Base-by-base conservation (phyloP, 2,888 invertebrate genomes). In the Escarpia spicata region DNA sequence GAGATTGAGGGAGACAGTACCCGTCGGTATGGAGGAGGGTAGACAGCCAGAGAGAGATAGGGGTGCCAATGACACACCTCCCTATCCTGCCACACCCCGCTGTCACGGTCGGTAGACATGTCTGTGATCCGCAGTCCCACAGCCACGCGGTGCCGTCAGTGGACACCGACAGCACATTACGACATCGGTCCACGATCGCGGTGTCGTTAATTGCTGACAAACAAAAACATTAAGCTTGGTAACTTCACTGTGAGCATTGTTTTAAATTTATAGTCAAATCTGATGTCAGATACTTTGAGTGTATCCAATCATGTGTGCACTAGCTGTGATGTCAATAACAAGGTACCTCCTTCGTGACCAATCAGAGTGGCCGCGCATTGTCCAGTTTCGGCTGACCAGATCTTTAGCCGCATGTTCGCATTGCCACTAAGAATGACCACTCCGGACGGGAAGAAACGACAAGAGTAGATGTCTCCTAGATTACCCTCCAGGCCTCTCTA, bases 301-400 rank as follows among this genome's bases (percentile, higher is more conserved):
- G 45, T 52, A 52, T 52, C 52, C 52, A 52, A 15, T 52, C 52
- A 52, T 52, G 52, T 52, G 52, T 12, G 12, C 15, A 52, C 8
- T 75, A 26, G 52, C 52, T 26, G 19, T 19, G 75, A 19, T 26
- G 75, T n/a, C 75, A 75, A 1, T 75, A 60, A 60, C 60, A 60
- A 19, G 26, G 60, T 60, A 75, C 75, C 75, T 75, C 97, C 97
- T 90, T 96, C 97, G 95, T 98, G 98, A 0, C 98, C 98, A 92
- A 96, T 97, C 43, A 98, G 95, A 4, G 97, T 97, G 2, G 97
- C 97, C 43, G 97, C 97, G 96, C 98, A 98, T 92, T 97, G 96
- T 43, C 98, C 98, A 52, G 97, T 97, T 94, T 98, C 97, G 0
- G 97, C 97, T 92, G 97, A 97, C 98, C 98, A 98, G 93, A 98